Base-by-base conservation (phyloP, 1,140 invertebrate genomes). In the Schlechtendalia chinensis region DNA sequence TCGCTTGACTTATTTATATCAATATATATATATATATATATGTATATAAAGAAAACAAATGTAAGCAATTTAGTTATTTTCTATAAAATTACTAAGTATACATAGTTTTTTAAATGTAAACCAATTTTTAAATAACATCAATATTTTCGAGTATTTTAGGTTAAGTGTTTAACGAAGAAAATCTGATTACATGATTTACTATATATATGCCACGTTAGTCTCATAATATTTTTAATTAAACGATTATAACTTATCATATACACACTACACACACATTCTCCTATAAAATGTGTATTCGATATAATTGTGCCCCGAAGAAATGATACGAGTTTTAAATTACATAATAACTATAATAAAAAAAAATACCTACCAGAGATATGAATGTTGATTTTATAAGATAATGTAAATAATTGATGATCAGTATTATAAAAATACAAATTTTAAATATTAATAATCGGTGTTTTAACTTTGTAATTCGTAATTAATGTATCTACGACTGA, bases 311-410 rank as follows among this genome's bases (percentile, higher is more conserved):
- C 32, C 65, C 32, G 22, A 69, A 47, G 67, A 24, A 17, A 50
- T 69, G 22, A 50, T 69, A 69, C 22, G 2, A 50, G 45, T 69
- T 69, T 27, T 69, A 16, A 69, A 50, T 50, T 69, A 50, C 22
- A 50, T 27, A 69, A 69, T 50, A 69, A 24, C 45, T 27, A 32
- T 69, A 69, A 47, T 47, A 24, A 47, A 24, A 8, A 24, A 8
- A 16, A 69, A 47, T 47, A 29, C 27, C 59, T 61, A 32, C 39
- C 22, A 50, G n/a, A 69, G 14, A 27, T 12, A 50, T 39, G 32
- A 50, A 69, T 69, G 45, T 50, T 69, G 67, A 69, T 50, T 69
- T 50, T 69, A 24, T 6, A 47, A 47, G 39, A 69, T 69, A 22
- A 22, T 8, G 32, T 39, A 39, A 39, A 8, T 39, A 39, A 39